Conservation (phyloP, 2,113 vertebrate genomes). For the Solea senegalensis region DNA sequence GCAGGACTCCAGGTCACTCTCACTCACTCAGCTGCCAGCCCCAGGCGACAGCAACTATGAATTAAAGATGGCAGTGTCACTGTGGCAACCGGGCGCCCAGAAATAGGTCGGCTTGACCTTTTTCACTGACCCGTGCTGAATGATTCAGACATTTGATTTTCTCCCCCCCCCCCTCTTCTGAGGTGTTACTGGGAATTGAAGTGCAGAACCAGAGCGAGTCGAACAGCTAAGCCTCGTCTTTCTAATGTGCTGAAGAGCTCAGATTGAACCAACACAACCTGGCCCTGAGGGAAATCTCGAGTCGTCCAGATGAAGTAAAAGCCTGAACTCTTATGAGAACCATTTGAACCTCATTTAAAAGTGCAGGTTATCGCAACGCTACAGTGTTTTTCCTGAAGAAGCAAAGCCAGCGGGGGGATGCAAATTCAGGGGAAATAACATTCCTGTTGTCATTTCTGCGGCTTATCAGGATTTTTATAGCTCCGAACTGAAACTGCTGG, state of each 20-base stretch:
- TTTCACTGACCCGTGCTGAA: slow-evolving; percentile 55
- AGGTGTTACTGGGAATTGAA: slow-evolving; percentile 57
- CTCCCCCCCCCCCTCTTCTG: slow-evolving; percentile 39
- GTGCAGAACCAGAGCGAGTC: slow-evolving; percentile 42
- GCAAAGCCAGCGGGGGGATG: slow-evolving; percentile 1
- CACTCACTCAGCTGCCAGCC: slow-evolving; percentile 64
- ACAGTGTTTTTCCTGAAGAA: neutral
- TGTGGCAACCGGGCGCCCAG: slow-evolving; percentile 55
- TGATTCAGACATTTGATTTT: slow-evolving; percentile 72
- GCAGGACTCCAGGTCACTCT: slow-evolving; percentile 63
- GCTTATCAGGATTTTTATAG: slow-evolving; percentile 11
- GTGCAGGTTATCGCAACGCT: slow-evolving; percentile 10
- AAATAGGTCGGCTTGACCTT: slow-evolving; percentile 72
- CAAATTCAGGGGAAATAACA: neutral
- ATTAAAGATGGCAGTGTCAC: slow-evolving; percentile 73
- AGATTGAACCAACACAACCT: slow-evolving; percentile 37
- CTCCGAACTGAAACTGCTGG: neutral
- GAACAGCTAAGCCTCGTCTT: slow-evolving; percentile 27
- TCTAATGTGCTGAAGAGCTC: slow-evolving; percentile 25
- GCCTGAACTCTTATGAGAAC: slow-evolving; percentile 28
- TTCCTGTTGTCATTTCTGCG: slow-evolving; percentile 5
- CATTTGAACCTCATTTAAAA: slow-evolving; percentile 30
- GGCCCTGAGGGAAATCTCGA: slow-evolving; percentile 34
- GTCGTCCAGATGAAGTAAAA: slow-evolving; percentile 23
- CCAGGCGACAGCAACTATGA: slow-evolving; percentile 66